These are phyloP conservation scores for Seira musarum DNA, from an alignment of 2,888 invertebrate species.

Conservation along the genomic window DNA sequence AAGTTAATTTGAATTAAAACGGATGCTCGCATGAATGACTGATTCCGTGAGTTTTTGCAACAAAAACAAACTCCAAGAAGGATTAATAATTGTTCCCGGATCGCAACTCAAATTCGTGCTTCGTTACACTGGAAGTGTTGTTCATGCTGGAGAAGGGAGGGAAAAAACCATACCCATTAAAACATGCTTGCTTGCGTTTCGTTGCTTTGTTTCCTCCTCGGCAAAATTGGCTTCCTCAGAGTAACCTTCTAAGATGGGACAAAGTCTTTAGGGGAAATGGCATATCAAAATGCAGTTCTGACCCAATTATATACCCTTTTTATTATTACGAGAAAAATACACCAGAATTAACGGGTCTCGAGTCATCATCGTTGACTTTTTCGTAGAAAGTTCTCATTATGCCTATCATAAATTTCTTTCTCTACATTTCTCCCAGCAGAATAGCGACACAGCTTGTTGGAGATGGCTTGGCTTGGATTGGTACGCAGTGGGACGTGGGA, in stretches of 20 bases:
- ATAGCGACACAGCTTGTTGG: too few species aligned
- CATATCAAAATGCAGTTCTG: constrained; percentile 37
- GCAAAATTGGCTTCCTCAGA: background rate
- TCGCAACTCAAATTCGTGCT: too few species aligned
- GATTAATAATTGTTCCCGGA: too few species aligned
- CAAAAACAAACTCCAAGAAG: background rate
- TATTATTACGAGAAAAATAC: background rate
- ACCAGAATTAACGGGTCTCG: background rate
- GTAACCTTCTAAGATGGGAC: background rate
- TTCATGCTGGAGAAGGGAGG: background rate
- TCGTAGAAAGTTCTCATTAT: too few species aligned
- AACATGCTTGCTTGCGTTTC: too few species aligned
- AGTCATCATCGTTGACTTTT: background rate
- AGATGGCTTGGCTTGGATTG: too few species aligned
- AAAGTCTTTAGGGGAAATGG: background rate
- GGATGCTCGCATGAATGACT: background rate
- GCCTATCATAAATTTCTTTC: too few species aligned
- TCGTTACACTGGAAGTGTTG: too few species aligned
- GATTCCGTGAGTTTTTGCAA: background rate
- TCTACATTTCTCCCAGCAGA: too few species aligned
- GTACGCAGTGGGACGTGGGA: too few species aligned
- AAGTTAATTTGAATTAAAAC: background rate
- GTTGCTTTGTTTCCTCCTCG: too few species aligned
- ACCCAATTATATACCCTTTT: constrained; percentile 39
- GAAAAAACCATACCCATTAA: too few species aligned